Conservation (phyloP, 2,888 invertebrate genomes). For the Lycaena phlaeas region DNA sequence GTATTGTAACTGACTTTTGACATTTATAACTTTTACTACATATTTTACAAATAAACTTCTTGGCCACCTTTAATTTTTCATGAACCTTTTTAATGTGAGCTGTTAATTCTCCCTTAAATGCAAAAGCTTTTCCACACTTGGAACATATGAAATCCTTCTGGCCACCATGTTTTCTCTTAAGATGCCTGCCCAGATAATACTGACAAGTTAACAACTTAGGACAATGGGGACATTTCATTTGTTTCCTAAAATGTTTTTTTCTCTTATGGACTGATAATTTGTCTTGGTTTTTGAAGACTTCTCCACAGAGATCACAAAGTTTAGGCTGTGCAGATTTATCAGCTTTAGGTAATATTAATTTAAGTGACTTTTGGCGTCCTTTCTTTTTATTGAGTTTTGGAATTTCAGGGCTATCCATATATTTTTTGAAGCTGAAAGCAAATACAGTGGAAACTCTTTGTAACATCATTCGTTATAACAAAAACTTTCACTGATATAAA, state of each 20-base stretch:
- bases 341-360: conserved; percentile 23
- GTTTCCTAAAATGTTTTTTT: conserved; percentile 35
- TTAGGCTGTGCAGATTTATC: conserved; percentile 28
- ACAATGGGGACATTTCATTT: conserved; percentile 45
- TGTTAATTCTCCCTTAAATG: conserved; percentile 42
- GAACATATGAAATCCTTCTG: conserved; percentile 45
- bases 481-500: too few species aligned
- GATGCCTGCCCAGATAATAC: conserved; percentile 45
- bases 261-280: conserved; percentile 39
- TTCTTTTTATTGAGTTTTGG: conserved; percentile 21
- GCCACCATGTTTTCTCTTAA: conserved; percentile 42
- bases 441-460: too few species aligned
- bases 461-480: too few species aligned
- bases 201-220: conserved; percentile 35
- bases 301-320: conserved; percentile 54
- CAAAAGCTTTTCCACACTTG: conserved; percentile 44
- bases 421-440: conserved; percentile 33
- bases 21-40: conserved; percentile 56
- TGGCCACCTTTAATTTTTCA: conserved; percentile 32
- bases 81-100: conserved; percentile 48
- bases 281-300: conserved; percentile 37
- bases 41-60: conserved; percentile 42
- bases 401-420: conserved; percentile 20
- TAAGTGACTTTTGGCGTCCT: conserved; percentile 20
- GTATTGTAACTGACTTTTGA: conserved; percentile 50